Evolutionary conservation across 1,140 invertebrate species (phyloP).

Genomic region (Zaprionus gabonicus): DNA sequence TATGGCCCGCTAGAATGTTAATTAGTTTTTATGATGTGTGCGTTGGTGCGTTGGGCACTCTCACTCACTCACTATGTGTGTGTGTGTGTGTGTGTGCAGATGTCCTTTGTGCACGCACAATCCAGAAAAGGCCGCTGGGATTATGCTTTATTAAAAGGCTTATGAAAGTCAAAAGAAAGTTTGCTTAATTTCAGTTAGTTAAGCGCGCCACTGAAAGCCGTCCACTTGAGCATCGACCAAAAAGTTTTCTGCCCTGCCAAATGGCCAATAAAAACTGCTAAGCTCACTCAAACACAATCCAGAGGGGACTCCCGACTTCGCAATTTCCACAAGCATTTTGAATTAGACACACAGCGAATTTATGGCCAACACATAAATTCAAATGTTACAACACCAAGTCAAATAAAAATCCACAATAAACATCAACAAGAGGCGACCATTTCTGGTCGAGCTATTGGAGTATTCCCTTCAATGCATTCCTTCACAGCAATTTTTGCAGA

Average conservation of each 20-base stretch:
- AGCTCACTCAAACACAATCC: constrained; percentile 46
- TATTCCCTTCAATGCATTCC: background rate
- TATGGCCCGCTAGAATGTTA: constrained; percentile 69
- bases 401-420: constrained; percentile 81
- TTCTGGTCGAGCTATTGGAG: constrained; percentile 3
- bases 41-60: constrained; percentile 3
- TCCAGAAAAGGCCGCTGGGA: constrained; percentile 68
- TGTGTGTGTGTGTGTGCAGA: constrained; percentile 31
- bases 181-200: constrained; percentile 83
- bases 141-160: constrained; percentile 83
- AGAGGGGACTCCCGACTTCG: constrained; percentile 41
- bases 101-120: constrained; percentile 55
- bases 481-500: background rate
- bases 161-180: constrained; percentile 83
- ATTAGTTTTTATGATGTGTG: constrained; percentile 79
- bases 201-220: constrained; percentile 78
- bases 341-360: constrained; percentile 67
- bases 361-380: constrained; percentile 73
- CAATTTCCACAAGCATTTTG: constrained; percentile 72
- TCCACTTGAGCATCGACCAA: constrained; percentile 78
- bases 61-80: constrained; percentile 12
- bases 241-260: constrained; percentile 62
- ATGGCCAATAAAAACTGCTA: constrained; percentile 73
- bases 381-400: constrained; percentile 73
- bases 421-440: constrained; percentile 68